A percentile compares a stretch with the other conserved stretches of the same genome.
Evolutionary conservation across 2,888 invertebrate genomes (phyloP).

Genomic region (Leucophenga maculata): DNA sequence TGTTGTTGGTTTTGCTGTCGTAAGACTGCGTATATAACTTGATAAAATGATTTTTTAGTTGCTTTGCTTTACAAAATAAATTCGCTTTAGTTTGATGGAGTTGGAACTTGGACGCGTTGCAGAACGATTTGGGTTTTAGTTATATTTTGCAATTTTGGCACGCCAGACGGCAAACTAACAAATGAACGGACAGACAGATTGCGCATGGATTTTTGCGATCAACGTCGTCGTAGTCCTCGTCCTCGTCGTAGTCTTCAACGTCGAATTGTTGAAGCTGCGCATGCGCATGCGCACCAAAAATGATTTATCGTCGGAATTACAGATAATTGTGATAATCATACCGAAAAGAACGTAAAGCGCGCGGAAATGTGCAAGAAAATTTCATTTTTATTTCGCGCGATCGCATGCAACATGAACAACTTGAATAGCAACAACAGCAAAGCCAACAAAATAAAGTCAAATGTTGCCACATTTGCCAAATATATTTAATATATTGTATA

Average conservation of each 20-base stretch:
- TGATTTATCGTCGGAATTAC: constrained; percentile 70
- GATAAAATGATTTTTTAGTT: background rate
- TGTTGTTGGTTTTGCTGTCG: background rate
- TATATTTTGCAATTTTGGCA: too few species aligned
- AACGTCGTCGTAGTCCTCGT: background rate
- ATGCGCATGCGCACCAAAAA: constrained; percentile 51
- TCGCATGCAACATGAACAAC: background rate
- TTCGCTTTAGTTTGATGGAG: too few species aligned
- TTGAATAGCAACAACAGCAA: constrained; percentile 3
- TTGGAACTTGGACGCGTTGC: too few species aligned
- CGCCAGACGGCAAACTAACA: too few species aligned
- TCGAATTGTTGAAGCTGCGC: constrained; percentile 33
- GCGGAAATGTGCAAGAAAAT: background rate
- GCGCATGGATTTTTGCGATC: constrained; percentile 2
- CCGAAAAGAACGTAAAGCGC: constrained; percentile 53
- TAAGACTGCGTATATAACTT: background rate
- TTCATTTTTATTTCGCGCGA: too few species aligned
- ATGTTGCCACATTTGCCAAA: constrained; percentile 1
- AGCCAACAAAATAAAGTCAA: background rate
- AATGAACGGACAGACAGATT: background rate
- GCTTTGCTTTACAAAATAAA: too few species aligned
- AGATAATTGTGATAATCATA: constrained; percentile 70
- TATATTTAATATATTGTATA: background rate
- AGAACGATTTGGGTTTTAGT: too few species aligned
- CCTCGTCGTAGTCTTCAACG: background rate